Evolutionary conservation across 2,113 vertebrate species (phyloP), one percentile per base, ranked within the genome.

Genomic region (Cyprinus carpio): DNA sequence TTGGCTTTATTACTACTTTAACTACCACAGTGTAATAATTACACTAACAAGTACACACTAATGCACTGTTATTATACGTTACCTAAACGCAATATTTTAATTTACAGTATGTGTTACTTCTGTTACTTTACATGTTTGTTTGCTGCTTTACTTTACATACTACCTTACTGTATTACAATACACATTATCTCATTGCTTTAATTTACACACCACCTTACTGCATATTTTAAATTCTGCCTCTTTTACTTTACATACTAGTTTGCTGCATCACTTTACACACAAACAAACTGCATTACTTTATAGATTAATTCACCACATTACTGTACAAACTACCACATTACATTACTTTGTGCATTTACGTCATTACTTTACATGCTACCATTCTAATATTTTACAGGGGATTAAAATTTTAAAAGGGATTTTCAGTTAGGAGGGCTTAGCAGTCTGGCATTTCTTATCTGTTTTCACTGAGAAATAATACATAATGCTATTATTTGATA

Each of bases 401-500:
- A 23, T 34, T 20, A 20, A 20, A 67, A 34, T 27, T n/a, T n/a
- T n/a, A n/a, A n/a, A n/a, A n/a, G 16, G 6, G 6, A 67, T 29
- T 67, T 40, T 23, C 20, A 72, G 37, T 43, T 43, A 25, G 69
- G 37, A 25, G 37, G 71, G 20, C 23, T 74, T n/a, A 1, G 2
- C 71, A 7, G 10, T 43, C 37, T 46, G 34, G 4, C 31, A 23
- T 71, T 71, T 71, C 18, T 37, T n/a, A n/a, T 43, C 37, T 15
- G 5, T 25, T 46, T n/a, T 74, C 37, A 46, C 23, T 23, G 67
- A 5, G 31, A 37, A 12, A 46, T 74, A 74, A 74, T 74, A 8
- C 37, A 74, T 25, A 43, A 46, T 74, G 71, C 37, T 74, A 46
- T 46, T 74, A 46, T 46, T 46, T 74, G 71, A 74, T 25, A 15